Conservation (phyloP, 2,888 invertebrate genomes). For the Spodoptera littoralis region DNA sequence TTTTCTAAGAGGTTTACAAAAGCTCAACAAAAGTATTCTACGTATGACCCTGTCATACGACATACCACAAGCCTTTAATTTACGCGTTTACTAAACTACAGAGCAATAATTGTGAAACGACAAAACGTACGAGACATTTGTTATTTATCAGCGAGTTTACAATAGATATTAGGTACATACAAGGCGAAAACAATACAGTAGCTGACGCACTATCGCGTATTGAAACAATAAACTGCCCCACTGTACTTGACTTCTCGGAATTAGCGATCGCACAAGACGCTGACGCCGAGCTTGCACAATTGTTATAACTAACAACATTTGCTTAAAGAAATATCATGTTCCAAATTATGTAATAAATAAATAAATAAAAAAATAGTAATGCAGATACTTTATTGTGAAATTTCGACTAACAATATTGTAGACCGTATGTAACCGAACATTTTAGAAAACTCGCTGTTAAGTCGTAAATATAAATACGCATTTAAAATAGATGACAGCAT, state of each 20-base stretch:
- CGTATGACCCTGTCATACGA: too few species aligned
- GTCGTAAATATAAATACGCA: too few species aligned
- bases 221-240: not conserved
- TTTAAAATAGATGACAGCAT: too few species aligned
- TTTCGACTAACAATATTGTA: not conserved
- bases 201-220: not conserved
- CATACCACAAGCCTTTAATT: not conserved
- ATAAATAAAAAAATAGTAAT: too few species aligned
- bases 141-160: not conserved
- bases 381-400: not conserved
- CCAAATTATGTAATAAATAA: too few species aligned
- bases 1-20: conserved; percentile 5
- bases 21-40: conserved; percentile 4
- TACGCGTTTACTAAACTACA: not conserved
- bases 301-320: not conserved
- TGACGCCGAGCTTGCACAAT: not conserved
- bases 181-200: not conserved
- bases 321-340: not conserved
- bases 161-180: too few species aligned
- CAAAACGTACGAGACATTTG: not conserved
- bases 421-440: not conserved
- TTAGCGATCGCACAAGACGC: not conserved
- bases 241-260: not conserved
- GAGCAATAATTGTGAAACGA: not conserved
- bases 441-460: not conserved